Conservation (phyloP, 2,113 vertebrate species). For the Solea senegalensis region DNA sequence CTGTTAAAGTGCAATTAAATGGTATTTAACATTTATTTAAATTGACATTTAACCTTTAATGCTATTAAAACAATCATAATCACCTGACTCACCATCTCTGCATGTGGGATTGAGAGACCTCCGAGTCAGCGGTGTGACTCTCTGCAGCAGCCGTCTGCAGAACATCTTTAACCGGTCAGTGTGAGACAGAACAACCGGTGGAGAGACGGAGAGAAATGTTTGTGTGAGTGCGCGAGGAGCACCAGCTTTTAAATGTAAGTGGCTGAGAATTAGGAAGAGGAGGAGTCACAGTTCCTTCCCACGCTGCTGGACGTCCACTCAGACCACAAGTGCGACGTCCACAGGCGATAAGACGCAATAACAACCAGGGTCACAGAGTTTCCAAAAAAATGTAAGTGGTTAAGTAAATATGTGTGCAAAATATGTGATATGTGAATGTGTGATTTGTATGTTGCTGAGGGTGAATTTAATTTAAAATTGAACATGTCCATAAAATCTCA, state of each 20-base stretch:
- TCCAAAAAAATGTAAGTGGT: too few species aligned
- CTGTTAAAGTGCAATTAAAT: too few species aligned
- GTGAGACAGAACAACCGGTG: neutral
- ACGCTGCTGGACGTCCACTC: constrained; percentile 1
- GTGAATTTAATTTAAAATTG: too few species aligned
- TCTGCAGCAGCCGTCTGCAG: constrained; percentile 83
- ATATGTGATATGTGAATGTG: too few species aligned
- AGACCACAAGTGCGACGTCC: constrained; percentile 15
- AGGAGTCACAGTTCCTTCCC: neutral
- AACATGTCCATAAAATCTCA: too few species aligned
- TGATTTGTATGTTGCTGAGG: too few species aligned
- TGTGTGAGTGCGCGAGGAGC: constrained; percentile 8
- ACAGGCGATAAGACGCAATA: neutral
- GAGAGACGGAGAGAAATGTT: neutral
- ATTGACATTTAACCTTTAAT: too few species aligned
- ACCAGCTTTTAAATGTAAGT: constrained; percentile 9
- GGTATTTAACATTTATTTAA: too few species aligned
- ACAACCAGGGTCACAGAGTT: neutral
- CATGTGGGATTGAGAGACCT: constrained; percentile 47
- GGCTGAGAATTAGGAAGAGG: neutral
- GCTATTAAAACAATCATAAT: too few species aligned
- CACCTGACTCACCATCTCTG: constrained; percentile 63
- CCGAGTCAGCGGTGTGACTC: constrained; percentile 80
- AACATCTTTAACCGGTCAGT: constrained; percentile 73
- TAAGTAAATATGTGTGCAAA: too few species aligned